phyloP scores from a whole-genome alignment of 1,140 invertebrate species.

The Eubasilissa regina region DNA sequence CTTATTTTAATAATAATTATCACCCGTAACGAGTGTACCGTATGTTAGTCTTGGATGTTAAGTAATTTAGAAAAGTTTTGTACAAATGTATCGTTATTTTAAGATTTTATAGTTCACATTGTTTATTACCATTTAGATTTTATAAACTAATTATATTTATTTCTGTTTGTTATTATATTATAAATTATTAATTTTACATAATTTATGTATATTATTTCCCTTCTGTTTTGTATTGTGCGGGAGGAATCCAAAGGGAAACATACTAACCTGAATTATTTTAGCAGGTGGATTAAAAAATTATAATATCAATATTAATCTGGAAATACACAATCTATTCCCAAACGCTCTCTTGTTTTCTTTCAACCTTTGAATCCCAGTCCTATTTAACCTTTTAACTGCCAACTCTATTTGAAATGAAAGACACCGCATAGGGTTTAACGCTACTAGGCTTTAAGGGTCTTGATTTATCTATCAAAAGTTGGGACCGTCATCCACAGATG shows the following conservation, averaged over 20 bases:
- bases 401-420: no score
- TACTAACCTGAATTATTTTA: conserved; percentile 60
- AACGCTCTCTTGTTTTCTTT: conserved; percentile 33
- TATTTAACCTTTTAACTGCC: no score
- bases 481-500: no score
- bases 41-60: conserved; percentile 44
- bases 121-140: conserved; percentile 61
- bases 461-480: no score
- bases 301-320: conserved; percentile 56
- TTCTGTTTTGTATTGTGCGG: conserved; percentile 51
- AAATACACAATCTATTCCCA: conserved; percentile 56
- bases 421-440: no score
- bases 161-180: conserved; percentile 56
- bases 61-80: conserved; percentile 56
- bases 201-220: conserved; percentile 53
- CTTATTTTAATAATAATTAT: conserved; percentile 41
- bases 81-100: conserved; percentile 60
- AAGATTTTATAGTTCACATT: conserved; percentile 59
- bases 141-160: conserved; percentile 57
- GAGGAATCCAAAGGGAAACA: conserved; percentile 38
- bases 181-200: conserved; percentile 57
- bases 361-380: background rate
- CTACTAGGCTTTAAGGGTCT: no score
- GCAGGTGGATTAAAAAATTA: conserved; percentile 53
- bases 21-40: conserved; percentile 38